A percentile compares a stretch with the other conserved stretches of the same genome.
Conservation (phyloP, 2,113 vertebrate genomes). For the Blennius ocellaris region DNA sequence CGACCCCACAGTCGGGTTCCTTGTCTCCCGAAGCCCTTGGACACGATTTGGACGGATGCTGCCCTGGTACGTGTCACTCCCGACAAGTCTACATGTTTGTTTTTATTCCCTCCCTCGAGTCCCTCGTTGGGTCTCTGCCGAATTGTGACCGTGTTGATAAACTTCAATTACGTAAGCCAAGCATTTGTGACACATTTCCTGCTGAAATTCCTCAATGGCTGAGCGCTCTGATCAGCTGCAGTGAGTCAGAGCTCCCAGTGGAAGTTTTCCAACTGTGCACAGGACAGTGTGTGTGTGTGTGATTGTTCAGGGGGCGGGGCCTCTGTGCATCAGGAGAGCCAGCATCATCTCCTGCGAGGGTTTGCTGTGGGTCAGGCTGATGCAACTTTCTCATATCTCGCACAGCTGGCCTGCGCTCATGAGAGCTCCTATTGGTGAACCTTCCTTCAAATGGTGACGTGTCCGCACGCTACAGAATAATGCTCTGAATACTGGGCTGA, state of each 20-base stretch:
- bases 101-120: neutral
- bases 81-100: no score
- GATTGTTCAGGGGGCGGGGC: constrained; percentile 26
- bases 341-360: neutral
- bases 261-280: neutral
- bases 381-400: constrained; percentile 17
- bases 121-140: neutral
- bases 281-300: constrained; percentile 22
- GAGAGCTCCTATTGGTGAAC: no score
- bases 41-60: constrained; percentile 92
- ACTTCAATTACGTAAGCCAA: neutral
- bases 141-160: neutral
- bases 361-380: constrained; percentile 29
- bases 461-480: neutral
- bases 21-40: constrained; percentile 92
- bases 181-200: neutral
- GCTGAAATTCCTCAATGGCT: neutral
- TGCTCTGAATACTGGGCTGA: neutral
- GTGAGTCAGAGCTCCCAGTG: constrained; percentile 1
- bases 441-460: neutral
- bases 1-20: constrained; percentile 94
- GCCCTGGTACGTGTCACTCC: constrained; percentile 87
- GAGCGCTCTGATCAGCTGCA: neutral
- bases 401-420: neutral
- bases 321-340: neutral